Base-by-base conservation (phyloP, 2,888 invertebrate species). In the Oscheius sp. region DNA sequence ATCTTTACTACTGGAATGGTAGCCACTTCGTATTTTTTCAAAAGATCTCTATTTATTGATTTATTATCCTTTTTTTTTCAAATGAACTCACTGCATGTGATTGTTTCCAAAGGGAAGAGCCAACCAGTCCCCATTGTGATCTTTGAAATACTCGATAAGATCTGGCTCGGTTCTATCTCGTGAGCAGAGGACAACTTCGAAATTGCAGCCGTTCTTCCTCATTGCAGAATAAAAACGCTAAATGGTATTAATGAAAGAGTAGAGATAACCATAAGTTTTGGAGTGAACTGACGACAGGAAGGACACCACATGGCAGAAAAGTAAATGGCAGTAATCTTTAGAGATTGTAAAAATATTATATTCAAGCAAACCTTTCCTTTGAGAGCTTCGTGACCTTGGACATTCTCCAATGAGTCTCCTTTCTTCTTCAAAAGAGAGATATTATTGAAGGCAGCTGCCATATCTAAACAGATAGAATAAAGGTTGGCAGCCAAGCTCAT, bases 281-380 rank as follows among this genome's bases (percentile, higher is more conserved):
- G 83, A 0, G 84, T 85, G 68, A 84, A 84, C 49, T 80, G 78
- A 32, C 83, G 80, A 68, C 84, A 84, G 1, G 84, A 82, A 0
- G 84, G 84, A 70, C 89, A 89, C 89, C 89, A 89, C 61, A 88
- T 88, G 14, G 89, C 89, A 0, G 89, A 89, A 80, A 89, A 89
- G 80, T 89, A 89, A 20, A 89, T 79, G 2, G 87, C 89, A 8
- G 88, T 82, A 3, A 88, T 82, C 74, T 83, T 45, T 62, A 75
- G 54, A 47, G 6, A 38, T 0, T 32, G 1, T 8, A 28, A 44
- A 49, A 24, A 45, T n/a, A 32, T 6, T 32, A 14, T 12, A 50
- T n/a, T 9, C 3, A 14, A 6, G 9, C 17, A 22, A 30, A 86
- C 80, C 72, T 80, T 82, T 49, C 82, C 84, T 49, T 77, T 75